Evolutionary conservation across 1,140 invertebrate species (phyloP), one percentile per base, ranked within the genome.

Genomic region (Trypoxylus dichotomus): DNA sequence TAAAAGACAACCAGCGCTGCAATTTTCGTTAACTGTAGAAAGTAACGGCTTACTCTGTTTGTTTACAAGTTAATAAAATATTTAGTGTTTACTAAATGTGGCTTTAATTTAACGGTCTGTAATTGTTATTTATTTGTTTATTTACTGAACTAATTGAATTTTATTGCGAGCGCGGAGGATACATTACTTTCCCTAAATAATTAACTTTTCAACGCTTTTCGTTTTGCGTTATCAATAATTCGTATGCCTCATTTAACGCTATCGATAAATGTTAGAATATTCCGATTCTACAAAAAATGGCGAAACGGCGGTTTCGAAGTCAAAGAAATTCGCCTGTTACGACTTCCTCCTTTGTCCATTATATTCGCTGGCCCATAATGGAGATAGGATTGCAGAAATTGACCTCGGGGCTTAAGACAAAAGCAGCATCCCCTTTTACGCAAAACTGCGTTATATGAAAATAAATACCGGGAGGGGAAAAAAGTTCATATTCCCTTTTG

Each of bases 1-100:
- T 80, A 79, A 79, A 80, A 77, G 58, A 63, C 63, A 63, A 78
- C 72, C 43, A 19, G 15, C 43, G 43, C 15, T 19, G 27, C 63
- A 68, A 68, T 29, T 68, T 68, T 68, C 63, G 63, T 68, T 68
- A 68, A 68, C 10, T 21, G 24, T 68, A 24, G 11, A 68, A 29
- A 47, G 43, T 47, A 47, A 47, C 43, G 13, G 43, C 43, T 47
- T 47, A 47, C 3, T 47, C n/a, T 47, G 5, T 8, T 21, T 27
- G 63, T 27, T 21, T 68, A 68, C 63, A 68, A 27, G 63, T 8
- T 68, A 68, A 68, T 68, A 68, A 68, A 7, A 27, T 68, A 68
- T 68, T 68, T 68, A 68, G 63, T 68, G 21, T 68, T 68, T 68
- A 68, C 63, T 27, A 68, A 68, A 68, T 21, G 63, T 24, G 11